Conservation (phyloP, 2,888 invertebrate genomes). For the Pherbina coryleti region DNA sequence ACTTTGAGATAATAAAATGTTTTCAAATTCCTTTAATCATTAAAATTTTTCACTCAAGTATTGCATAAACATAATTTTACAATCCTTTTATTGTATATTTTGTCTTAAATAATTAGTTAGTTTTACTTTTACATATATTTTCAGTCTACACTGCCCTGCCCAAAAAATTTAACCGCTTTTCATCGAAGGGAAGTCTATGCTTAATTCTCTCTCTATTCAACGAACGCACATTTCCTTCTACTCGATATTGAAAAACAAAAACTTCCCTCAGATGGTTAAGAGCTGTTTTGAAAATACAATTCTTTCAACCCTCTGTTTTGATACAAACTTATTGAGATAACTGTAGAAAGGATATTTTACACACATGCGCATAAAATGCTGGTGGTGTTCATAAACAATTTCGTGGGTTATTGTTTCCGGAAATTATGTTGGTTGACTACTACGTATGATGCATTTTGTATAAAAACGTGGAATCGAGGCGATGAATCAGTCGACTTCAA, state of each 20-base stretch:
- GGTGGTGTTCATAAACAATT: background rate
- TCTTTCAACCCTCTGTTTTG: conserved; percentile 2
- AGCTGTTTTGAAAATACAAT: no score
- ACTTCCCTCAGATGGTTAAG: no score
- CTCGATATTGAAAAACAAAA: background rate
- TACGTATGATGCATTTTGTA: no score
- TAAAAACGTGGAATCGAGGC: no score
- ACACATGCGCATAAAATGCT: background rate
- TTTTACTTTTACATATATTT: conserved; percentile 19
- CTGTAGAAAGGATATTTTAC: background rate
- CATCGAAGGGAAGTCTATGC: conserved; percentile 1
- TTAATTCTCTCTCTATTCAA: conserved; percentile 25
- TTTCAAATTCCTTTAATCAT: background rate
- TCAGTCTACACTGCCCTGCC: conserved; percentile 48
- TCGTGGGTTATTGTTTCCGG: no score
- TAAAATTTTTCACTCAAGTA: background rate
- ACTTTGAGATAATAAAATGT: background rate
- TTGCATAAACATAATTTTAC: conserved; percentile 17
- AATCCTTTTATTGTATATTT: background rate
- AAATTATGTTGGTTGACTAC: no score
- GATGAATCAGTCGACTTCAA: no score
- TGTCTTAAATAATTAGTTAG: background rate
- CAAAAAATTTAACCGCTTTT: conserved; percentile 44
- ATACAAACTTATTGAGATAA: background rate
- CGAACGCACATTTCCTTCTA: conserved; percentile 19